phyloP scores from a whole-genome alignment of 2,888 invertebrate species.

The Spisula solida region DNA sequence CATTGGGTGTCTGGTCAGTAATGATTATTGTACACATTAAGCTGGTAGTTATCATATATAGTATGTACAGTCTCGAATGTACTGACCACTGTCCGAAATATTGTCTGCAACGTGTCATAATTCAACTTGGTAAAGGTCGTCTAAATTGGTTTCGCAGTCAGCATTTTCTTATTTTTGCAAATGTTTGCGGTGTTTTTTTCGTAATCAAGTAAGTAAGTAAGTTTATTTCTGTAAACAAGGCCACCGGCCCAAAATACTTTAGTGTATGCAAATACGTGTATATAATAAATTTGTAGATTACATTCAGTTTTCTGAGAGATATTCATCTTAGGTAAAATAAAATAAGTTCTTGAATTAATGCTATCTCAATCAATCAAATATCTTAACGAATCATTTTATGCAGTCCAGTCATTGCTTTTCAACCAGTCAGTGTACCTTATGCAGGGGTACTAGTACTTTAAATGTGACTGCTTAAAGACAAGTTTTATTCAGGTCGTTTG shows the following conservation, averaged over 20 bases:
- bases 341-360: background rate
- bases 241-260: no score
- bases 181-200: no score
- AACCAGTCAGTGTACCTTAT: background rate
- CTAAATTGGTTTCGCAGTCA: background rate
- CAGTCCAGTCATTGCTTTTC: no score
- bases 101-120: background rate
- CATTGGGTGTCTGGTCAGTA: background rate
- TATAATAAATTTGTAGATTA: background rate
- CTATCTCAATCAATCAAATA: background rate
- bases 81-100: slow-evolving; percentile 6
- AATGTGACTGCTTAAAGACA: no score
- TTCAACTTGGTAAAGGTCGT: background rate
- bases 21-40: background rate
- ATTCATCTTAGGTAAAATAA: background rate
- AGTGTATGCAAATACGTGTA: no score
- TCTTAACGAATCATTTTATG: background rate
- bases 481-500: no score
- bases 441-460: background rate
- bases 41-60: background rate
- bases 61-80: background rate
- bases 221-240: no score
- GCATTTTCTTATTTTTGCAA: no score
- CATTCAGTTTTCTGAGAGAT: background rate
- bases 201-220: no score